Evolutionary conservation across 2,797 vertebrate genomes (phyloP).

Genomic region (Pelochelys cantorii): DNA sequence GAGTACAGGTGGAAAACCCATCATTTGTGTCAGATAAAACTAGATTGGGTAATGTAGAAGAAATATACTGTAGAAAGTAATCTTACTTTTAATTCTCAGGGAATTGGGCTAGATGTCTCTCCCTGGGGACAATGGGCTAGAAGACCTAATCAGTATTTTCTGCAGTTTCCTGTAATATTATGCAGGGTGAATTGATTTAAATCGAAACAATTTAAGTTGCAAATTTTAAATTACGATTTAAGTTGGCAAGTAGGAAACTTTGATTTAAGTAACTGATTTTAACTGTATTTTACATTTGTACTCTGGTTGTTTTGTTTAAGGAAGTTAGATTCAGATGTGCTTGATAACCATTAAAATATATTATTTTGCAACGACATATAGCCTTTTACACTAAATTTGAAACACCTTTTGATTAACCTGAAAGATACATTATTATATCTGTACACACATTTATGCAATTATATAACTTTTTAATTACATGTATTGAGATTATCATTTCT

Average conservation of each 20-base stretch:
- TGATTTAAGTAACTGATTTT: neutral
- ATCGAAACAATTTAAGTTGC: neutral
- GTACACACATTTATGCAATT: neutral
- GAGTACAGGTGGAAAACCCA: neutral
- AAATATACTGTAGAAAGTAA: conserved; percentile 43
- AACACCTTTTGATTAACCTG: too few relatives aligned
- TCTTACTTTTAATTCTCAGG: conserved; percentile 46
- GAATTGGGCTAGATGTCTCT: neutral
- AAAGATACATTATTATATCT: neutral
- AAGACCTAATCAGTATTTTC: neutral
- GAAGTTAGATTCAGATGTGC: neutral
- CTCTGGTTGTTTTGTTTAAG: neutral
- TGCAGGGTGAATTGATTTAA: neutral
- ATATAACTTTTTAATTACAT: too few relatives aligned
- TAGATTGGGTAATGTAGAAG: conserved; percentile 51
- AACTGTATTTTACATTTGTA: neutral
- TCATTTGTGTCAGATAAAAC: conserved; percentile 44
- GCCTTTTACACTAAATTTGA: neutral
- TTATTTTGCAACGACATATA: neutral
- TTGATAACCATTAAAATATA: neutral
- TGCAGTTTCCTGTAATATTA: neutral
- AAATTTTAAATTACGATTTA: neutral
- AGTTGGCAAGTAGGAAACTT: neutral
- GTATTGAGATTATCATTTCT: neutral
- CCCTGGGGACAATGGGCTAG: neutral